phyloP scores from a whole-genome alignment of 2,113 vertebrate genomes.

The Litocranius walleri region DNA sequence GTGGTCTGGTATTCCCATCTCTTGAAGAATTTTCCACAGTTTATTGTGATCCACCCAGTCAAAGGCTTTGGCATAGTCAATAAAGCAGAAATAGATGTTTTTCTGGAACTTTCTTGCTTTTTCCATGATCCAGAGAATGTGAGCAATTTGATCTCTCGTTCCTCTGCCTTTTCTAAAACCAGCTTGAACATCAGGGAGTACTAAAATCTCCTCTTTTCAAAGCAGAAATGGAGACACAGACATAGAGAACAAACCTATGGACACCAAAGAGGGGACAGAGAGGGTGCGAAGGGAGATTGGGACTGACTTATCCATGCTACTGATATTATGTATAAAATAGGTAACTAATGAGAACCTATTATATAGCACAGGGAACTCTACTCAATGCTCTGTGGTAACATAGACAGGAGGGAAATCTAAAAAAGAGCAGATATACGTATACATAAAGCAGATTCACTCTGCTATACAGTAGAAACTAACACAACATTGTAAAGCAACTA shows the following conservation, averaged over 20 bases:
- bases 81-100: too few species aligned
- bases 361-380: not conserved
- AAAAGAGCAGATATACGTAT: not conserved
- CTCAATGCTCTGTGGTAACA: not conserved
- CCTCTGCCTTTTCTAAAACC: too few species aligned
- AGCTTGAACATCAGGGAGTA: too few species aligned
- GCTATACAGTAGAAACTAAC: not conserved
- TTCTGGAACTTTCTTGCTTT: too few species aligned
- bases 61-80: too few species aligned
- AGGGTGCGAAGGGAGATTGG: not conserved
- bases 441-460: not conserved
- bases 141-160: too few species aligned
- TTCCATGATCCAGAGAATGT: too few species aligned
- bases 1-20: too few species aligned
- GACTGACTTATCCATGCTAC: fast-evolving
- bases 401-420: not conserved
- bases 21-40: too few species aligned
- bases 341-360: not conserved
- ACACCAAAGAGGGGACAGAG: not conserved
- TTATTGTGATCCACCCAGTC: too few species aligned
- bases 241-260: not conserved
- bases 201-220: not conserved
- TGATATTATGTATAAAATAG: not conserved
- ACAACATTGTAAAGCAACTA: not conserved
- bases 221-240: not conserved